Evolutionary conservation across 2,888 invertebrate genomes (phyloP), one percentile per base, ranked within the genome.

Genomic region (Cybosia mesomella): DNA sequence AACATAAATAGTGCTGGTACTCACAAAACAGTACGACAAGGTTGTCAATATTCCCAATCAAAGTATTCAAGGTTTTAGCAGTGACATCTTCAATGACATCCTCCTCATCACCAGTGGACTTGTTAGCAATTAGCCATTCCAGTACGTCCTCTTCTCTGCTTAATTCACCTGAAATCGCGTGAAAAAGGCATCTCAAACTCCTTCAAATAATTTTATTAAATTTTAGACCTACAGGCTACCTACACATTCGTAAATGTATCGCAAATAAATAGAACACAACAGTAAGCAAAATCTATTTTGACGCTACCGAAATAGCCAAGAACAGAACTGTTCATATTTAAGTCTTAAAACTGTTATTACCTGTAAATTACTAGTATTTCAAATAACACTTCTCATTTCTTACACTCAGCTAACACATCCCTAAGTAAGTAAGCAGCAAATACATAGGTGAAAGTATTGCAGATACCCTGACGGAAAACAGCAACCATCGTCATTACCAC

Each of bases 31-130:
- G 94, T 78, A 98, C 98, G 83, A 98, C 98, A 88, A 98, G 96
- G 91, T 98, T 97, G 87, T 98, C 98, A 76, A 98, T 97, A 85
- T 98, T 98, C 86, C 97, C 97, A 83, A 98, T 98, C 60, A 98
- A 96, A 55, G 98, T 98, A 83, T 97, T 96, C 71, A 98, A 95
- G 53, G 98, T 98, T 92, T 98, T 98, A 68, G 97, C 96, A n/a
- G 98, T 98, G 68, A 98, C 98, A 88, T 98, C 98, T 92, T 98
- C 98, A 83, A 98, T 98, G 67, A 98, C 97, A 90, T 98, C 98
- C 86, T 98, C 98, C 89, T 98, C 98, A 88, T 98, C 98, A 58
- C 98, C 98, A 54, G 98, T 98, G 72, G 98, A 98, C 92, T 98
- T 98, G 91, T 98, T 98, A 81, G 98, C 97, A 74, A 98, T 98